Evolutionary conservation across 2,888 invertebrate genomes (phyloP).

Genomic region (Argyra leucocephala): DNA sequence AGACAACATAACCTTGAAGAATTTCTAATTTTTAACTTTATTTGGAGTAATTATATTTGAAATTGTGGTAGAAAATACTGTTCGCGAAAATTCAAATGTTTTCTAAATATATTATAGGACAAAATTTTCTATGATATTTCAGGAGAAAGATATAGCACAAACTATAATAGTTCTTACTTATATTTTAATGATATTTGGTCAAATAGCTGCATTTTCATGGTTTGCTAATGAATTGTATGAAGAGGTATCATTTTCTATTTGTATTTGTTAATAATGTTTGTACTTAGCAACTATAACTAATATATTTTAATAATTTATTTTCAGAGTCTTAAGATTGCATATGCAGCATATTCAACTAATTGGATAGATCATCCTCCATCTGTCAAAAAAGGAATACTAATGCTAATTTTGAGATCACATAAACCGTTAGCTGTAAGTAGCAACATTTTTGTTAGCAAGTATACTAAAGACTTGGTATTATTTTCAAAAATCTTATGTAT

Average conservation of each 20-base stretch:
- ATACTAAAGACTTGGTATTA: too few relatives aligned
- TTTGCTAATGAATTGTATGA: constrained; percentile 38
- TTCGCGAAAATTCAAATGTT: too few relatives aligned
- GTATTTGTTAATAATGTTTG: too few relatives aligned
- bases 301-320: constrained; percentile 9
- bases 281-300: too few relatives aligned
- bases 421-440: constrained; percentile 33
- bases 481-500: too few relatives aligned
- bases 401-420: constrained; percentile 37
- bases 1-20: too few relatives aligned
- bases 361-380: constrained; percentile 32
- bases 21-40: too few relatives aligned
- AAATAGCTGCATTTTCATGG: constrained; percentile 38
- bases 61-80: too few relatives aligned
- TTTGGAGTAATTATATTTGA: too few relatives aligned
- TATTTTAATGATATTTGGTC: constrained; percentile 38
- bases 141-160: constrained; percentile 34
- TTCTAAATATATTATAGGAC: too few relatives aligned
- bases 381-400: constrained; percentile 30
- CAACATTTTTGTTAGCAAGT: too few relatives aligned
- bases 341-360: constrained; percentile 36
- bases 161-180: constrained; percentile 35
- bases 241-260: constrained; percentile 28
- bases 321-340: constrained; percentile 34
- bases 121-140: neutral